These are phyloP conservation scores for Lagodon rhomboides DNA, from an alignment of 2,797 vertebrate genomes.

Conservation along the genomic window DNA sequence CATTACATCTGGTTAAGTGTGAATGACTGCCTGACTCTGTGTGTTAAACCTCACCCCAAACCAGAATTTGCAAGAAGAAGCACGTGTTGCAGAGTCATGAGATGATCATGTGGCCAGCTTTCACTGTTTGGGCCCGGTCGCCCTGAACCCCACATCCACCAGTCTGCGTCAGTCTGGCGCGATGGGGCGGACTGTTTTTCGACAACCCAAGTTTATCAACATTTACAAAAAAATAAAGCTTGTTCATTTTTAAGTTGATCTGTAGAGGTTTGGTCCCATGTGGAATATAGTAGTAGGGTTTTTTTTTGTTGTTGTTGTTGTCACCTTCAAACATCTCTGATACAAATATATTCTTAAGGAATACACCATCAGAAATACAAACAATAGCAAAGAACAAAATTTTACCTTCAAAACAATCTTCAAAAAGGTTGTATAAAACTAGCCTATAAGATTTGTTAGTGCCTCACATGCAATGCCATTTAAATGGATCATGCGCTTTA, in stretches of 20 bases:
- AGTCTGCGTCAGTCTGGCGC: constrained; percentile 42
- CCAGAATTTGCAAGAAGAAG: constrained; percentile 40
- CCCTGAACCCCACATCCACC: constrained; percentile 27
- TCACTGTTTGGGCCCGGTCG: constrained; percentile 37
- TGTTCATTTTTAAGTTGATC: constrained; percentile 58
- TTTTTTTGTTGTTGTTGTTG: constrained; percentile 24
- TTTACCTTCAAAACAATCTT: constrained; percentile 63
- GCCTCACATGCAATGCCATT: constrained; percentile 77
- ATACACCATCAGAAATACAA: constrained; percentile 67
- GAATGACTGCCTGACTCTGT: constrained; percentile 51
- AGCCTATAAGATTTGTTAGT: constrained; percentile 71
- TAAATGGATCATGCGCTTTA: constrained; percentile 74
- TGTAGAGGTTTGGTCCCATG: constrained; percentile 77
- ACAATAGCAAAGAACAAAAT: constrained; percentile 67
- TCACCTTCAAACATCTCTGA: constrained; percentile 51
- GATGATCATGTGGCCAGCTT: constrained; percentile 70
- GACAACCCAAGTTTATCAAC: constrained; percentile 50
- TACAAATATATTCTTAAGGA: constrained; percentile 71
- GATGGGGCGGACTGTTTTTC: constrained; percentile 36
- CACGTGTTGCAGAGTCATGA: constrained; percentile 70
- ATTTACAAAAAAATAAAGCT: constrained; percentile 73
- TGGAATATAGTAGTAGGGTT: constrained; percentile 59
- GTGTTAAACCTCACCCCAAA: constrained; percentile 37
- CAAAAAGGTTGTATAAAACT: constrained; percentile 75
- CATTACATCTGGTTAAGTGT: constrained; percentile 26